Conservation (phyloP, 2,888 invertebrate genomes). For the Polydrusus cervinus region DNA sequence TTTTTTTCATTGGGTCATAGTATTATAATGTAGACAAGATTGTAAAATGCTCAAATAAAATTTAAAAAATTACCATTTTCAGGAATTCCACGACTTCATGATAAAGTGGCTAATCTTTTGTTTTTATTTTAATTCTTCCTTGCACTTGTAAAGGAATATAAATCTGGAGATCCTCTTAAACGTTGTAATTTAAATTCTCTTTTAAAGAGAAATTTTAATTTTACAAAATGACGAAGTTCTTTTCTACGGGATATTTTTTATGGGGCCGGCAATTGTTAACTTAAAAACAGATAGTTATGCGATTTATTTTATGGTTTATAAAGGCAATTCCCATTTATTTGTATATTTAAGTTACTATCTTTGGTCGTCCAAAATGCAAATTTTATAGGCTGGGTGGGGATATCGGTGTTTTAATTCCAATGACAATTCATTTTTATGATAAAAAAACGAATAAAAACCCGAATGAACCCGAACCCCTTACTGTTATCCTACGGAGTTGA, state of each 20-base stretch:
- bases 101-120: conserved; percentile 50
- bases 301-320: background rate
- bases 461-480: too few relatives aligned
- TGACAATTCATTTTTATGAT: too few relatives aligned
- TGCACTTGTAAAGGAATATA: conserved; percentile 52
- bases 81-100: conserved; percentile 42
- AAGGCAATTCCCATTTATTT: too few relatives aligned
- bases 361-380: too few relatives aligned
- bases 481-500: too few relatives aligned
- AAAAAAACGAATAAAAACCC: too few relatives aligned
- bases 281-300: conserved; percentile 5
- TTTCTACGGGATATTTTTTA: conserved; percentile 9
- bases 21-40: too few relatives aligned
- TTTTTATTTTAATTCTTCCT: conserved; percentile 49
- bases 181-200: conserved; percentile 51
- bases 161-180: conserved; percentile 52
- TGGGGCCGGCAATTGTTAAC: background rate
- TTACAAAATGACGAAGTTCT: conserved; percentile 27
- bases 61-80: conserved; percentile 47
- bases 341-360: too few relatives aligned
- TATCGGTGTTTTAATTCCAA: too few relatives aligned
- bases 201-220: conserved; percentile 51
- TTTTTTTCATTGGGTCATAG: too few relatives aligned
- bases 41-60: conserved; percentile 37
- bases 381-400: too few relatives aligned